phyloP scores from a whole-genome alignment of 1,140 invertebrate genomes.

The Megalonaias nervosa region DNA sequence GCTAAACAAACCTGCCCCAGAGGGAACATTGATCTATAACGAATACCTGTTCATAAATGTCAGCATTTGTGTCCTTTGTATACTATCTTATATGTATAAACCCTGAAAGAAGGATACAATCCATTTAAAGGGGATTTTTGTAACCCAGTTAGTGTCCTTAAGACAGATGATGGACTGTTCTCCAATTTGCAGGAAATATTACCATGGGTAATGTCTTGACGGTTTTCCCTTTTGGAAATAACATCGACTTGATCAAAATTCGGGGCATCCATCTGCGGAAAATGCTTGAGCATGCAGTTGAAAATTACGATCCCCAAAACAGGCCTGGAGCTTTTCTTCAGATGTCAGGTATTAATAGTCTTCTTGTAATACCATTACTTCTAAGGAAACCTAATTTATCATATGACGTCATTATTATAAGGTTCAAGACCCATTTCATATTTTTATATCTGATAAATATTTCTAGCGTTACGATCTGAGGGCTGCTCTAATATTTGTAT shows the following conservation, averaged over 20 bases:
- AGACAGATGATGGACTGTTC: too few species aligned
- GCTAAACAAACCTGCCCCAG: too few species aligned
- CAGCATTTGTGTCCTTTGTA: too few species aligned
- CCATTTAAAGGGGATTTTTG: too few species aligned
- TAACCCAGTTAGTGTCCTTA: too few species aligned
- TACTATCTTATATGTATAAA: too few species aligned
- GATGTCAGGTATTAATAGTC: slow-evolving; percentile 12
- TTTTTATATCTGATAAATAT: not conserved
- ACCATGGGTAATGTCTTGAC: slow-evolving; percentile 2
- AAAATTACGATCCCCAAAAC: not conserved
- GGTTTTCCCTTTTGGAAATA: slow-evolving; percentile 19
- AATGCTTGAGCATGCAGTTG: slow-evolving; percentile 16
- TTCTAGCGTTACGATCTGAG: not conserved
- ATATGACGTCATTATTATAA: not conserved
- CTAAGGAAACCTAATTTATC: not conserved
- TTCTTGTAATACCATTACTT: not conserved
- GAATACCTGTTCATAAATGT: too few species aligned
- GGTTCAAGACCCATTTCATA: not conserved
- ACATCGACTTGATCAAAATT: slow-evolving; percentile 7
- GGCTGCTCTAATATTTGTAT: not conserved
- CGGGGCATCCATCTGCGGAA: slow-evolving; percentile 16
- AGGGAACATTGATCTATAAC: too few species aligned
- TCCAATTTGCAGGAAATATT: slow-evolving; percentile 2
- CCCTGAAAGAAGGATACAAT: too few species aligned
- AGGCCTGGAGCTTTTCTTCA: slow-evolving; percentile 17